Evolutionary conservation across 2,113 vertebrate species (phyloP), one percentile per base, ranked within the genome.

Genomic region (Hemiprocne comata): DNA sequence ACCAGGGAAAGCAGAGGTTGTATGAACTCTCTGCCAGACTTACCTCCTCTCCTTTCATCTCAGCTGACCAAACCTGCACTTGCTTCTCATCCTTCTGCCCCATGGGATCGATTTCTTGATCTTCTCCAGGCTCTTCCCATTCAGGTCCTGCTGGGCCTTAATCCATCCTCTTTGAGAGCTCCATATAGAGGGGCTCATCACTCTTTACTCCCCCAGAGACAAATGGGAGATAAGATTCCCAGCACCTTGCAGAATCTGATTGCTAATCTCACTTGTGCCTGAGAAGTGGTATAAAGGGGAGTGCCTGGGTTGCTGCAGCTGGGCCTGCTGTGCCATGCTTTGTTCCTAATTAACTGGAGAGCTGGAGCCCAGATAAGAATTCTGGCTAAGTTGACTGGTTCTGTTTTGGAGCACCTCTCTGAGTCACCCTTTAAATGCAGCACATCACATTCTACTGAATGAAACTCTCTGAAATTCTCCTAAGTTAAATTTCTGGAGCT

Each of bases 401-500:
- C 82, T 11, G 11, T 38, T 83, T 75, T 76, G 48, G 46, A 51
- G 24, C 20, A 24, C 65, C 25, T 65, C 21, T 91, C 66, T 66
- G 87, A 13, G 17, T 40, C 33, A 87, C 64, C 75, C 69, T 88
- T 86, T 67, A 66, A 79, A 71, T 77, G 67, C 50, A 71, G 74
- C 58, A 82, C 10, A 34, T 53, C 31, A 4, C 38, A 21, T 14
- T 67, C 65, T 85, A 3, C 55, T 66, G 65, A 90, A 21, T 3
- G 17, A 57, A 89, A 48, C 26, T 38, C 69, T 74, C 74, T 67
- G 61, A 86, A 86, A 80, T 91, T 86, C 81, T 81, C 60, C n/a
- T 17, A 33, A 28, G 80, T 85, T 88, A 76, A 50, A 65, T 85
- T 89, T 90, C 74, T 82, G 88, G 84, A 85, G 50, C 36, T 26